phyloP scores from a whole-genome alignment of 2,888 invertebrate species.

The Dilophus febrilis region DNA sequence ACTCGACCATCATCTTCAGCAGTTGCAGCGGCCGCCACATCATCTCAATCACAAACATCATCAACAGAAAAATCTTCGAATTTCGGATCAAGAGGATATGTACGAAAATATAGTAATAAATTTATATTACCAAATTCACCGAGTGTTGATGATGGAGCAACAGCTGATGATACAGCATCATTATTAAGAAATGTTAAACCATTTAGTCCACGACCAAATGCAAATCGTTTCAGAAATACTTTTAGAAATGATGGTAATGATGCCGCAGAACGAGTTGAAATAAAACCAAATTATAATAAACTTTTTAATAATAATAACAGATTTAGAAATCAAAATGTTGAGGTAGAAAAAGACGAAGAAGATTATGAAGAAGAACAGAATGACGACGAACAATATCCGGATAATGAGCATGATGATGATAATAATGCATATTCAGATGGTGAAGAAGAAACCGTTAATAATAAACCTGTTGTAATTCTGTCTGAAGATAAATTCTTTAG shows the following conservation, averaged over 20 bases:
- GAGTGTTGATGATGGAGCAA: constrained; percentile 1
- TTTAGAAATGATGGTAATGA: neutral
- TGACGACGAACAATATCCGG: neutral
- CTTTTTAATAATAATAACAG: neutral
- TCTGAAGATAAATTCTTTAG: neutral
- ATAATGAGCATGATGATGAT: neutral
- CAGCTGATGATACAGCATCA: neutral
- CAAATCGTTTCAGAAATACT: neutral
- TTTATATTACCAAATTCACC: constrained; percentile 9
- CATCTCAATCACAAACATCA: constrained; percentile 6
- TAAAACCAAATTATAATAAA: neutral
- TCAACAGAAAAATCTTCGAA: constrained; percentile 6
- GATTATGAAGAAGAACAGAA: neutral
- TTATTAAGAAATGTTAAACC: neutral
- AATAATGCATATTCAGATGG: neutral
- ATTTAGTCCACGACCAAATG: neutral
- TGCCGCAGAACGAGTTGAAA: neutral
- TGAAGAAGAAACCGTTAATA: neutral
- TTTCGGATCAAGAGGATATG: constrained; percentile 10
- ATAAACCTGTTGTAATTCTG: too few relatives aligned
- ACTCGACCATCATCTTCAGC: constrained; percentile 15
- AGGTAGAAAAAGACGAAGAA: neutral
- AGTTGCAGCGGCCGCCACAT: constrained; percentile 11
- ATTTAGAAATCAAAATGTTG: neutral
- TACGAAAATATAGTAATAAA: constrained; percentile 12